A percentile compares a stretch with the other conserved stretches of the same genome.
phyloP scores from a whole-genome alignment of 2,888 invertebrate genomes.

The Xylophagus ater region DNA sequence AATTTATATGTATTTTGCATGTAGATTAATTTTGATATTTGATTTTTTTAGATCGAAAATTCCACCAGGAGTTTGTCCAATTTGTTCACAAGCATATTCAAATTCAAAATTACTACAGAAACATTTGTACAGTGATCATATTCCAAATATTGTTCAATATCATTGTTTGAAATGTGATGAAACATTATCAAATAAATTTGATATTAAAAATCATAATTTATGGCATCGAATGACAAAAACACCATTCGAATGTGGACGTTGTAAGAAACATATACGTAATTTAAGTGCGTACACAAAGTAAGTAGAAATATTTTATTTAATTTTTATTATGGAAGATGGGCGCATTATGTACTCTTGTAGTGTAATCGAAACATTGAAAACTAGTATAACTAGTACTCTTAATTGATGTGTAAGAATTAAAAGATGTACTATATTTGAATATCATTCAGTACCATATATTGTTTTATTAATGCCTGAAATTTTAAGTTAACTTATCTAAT shows the following conservation, averaged over 20 bases:
- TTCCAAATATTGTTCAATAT: slow-evolving; percentile 29
- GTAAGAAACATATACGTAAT: slow-evolving; percentile 32
- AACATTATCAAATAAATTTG: slow-evolving; percentile 35
- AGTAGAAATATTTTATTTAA: slow-evolving; percentile 1
- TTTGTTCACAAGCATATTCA: slow-evolving; percentile 27
- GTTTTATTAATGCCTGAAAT: too few species aligned
- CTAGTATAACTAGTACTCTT: too few species aligned
- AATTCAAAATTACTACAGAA: slow-evolving; percentile 22
- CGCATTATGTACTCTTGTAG: too few species aligned
- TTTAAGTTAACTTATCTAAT: too few species aligned
- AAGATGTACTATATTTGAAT: too few species aligned
- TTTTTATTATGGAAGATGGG: neutral
- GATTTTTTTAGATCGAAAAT: neutral
- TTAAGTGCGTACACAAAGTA: slow-evolving; percentile 21
- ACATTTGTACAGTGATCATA: slow-evolving; percentile 26
- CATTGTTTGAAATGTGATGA: slow-evolving; percentile 43
- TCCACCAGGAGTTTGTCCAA: slow-evolving; percentile 24
- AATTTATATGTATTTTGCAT: too few species aligned
- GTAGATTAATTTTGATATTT: neutral
- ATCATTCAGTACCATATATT: too few species aligned
- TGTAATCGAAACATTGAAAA: too few species aligned
- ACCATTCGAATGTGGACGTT: slow-evolving; percentile 41
- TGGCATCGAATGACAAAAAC: slow-evolving; percentile 35
- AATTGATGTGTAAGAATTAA: too few species aligned
- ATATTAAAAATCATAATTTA: slow-evolving; percentile 39